A percentile compares a stretch with the other conserved stretches of the same genome.
phyloP scores from a whole-genome alignment of 2,888 invertebrate species.

The Harpalus rufipes region DNA sequence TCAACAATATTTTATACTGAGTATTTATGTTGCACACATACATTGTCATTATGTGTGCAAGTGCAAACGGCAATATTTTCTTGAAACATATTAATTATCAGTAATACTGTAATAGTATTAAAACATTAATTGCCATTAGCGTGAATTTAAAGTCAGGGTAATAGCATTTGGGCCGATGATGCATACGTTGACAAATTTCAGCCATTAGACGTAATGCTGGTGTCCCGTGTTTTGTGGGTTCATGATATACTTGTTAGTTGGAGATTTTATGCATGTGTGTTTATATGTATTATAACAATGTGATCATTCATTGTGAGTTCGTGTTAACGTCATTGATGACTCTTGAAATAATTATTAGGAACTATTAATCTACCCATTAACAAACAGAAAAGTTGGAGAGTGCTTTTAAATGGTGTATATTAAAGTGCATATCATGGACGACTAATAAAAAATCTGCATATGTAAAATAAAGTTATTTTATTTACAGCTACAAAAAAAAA shows the following conservation, averaged over 20 bases:
- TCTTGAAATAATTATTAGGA: no score
- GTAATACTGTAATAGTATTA: background rate
- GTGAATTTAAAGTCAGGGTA: slow-evolving; percentile 4
- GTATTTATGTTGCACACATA: no score
- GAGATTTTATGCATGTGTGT: slow-evolving; percentile 13
- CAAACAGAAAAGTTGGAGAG: no score
- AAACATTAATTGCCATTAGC: background rate
- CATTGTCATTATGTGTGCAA: background rate
- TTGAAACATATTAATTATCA: background rate
- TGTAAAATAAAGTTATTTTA: no score
- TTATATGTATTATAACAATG: background rate
- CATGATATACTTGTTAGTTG: slow-evolving; percentile 17
- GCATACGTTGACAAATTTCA: slow-evolving; percentile 12
- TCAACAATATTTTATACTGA: no score
- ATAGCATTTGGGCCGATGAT: background rate
- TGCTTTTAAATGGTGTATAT: no score
- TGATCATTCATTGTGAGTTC: background rate
- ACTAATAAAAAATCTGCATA: no score
- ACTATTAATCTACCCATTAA: no score
- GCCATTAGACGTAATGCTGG: background rate
- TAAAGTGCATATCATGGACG: no score
- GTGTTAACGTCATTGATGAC: background rate
- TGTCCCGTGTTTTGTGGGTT: background rate
- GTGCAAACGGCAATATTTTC: background rate
- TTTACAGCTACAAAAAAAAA: no score